phyloP scores from a whole-genome alignment of 2,113 vertebrate species.

The Carassius auratus region DNA sequence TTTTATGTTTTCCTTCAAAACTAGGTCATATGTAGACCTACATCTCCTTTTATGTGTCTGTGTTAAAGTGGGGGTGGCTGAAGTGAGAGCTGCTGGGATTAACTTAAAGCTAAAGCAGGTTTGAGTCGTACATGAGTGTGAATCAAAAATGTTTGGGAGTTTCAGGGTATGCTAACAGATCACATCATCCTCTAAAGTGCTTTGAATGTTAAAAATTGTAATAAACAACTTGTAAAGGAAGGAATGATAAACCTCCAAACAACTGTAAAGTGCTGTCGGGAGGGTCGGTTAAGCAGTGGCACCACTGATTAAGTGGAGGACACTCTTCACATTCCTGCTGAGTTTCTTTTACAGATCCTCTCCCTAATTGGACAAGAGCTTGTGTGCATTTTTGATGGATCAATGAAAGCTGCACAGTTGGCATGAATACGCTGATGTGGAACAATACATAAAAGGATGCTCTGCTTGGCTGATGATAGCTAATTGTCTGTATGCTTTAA shows the following conservation, averaged over 20 bases:
- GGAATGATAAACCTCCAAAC: constrained; percentile 28
- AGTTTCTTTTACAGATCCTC: constrained; percentile 47
- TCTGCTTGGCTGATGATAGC: constrained; percentile 50
- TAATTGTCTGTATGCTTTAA: constrained; percentile 57
- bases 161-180: neutral
- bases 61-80: constrained; percentile 32
- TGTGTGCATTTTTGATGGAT: constrained; percentile 56
- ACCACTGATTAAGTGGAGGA: constrained; percentile 20
- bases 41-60: constrained; percentile 41
- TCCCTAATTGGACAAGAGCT: constrained; percentile 54
- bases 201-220: constrained; percentile 13
- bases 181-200: neutral
- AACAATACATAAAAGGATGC: constrained; percentile 58
- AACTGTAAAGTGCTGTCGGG: constrained; percentile 7
- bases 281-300: constrained; percentile 11
- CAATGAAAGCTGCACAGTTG: constrained; percentile 54
- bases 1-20: constrained; percentile 51
- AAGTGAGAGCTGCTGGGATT: constrained; percentile 49
- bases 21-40: constrained; percentile 59
- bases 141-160: constrained; percentile 16
- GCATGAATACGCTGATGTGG: constrained; percentile 49
- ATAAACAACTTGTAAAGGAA: constrained; percentile 8
- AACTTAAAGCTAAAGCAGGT: constrained; percentile 41
- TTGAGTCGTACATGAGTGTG: constrained; percentile 18
- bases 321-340: constrained; percentile 42